Conservation (phyloP, 2,888 invertebrate genomes). For the Apodemia duryi region DNA sequence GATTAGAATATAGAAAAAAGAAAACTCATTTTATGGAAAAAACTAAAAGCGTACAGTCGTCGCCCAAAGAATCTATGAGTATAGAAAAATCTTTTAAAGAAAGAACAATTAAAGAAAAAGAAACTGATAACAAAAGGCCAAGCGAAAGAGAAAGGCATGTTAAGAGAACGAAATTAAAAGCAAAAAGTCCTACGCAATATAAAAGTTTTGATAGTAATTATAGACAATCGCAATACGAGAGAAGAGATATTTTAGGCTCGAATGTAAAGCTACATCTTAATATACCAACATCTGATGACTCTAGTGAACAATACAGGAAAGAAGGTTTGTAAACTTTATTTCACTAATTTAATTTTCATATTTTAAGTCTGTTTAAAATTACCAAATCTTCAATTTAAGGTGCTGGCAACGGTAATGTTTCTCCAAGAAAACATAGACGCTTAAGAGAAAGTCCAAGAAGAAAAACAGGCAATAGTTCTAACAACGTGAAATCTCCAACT, state of each 20-base stretch:
- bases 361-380: background rate
- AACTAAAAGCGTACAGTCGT: slow-evolving; percentile 61
- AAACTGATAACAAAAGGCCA: slow-evolving; percentile 58
- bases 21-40: slow-evolving; percentile 73
- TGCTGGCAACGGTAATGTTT: slow-evolving; percentile 67
- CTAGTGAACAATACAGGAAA: slow-evolving; percentile 77
- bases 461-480: slow-evolving; percentile 78
- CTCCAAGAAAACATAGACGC: slow-evolving; percentile 81
- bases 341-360: background rate
- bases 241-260: slow-evolving; percentile 69
- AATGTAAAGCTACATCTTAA: slow-evolving; percentile 76
- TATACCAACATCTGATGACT: slow-evolving; percentile 81
- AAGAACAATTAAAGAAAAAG: slow-evolving; percentile 59
- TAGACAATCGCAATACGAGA: slow-evolving; percentile 62
- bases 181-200: slow-evolving; percentile 70
- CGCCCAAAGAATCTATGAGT: slow-evolving; percentile 62
- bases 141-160: slow-evolving; percentile 68
- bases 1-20: slow-evolving; percentile 58
- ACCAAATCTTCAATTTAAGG: slow-evolving; percentile 38
- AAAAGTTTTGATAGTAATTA: slow-evolving; percentile 56
- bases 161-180: slow-evolving; percentile 70
- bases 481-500: slow-evolving; percentile 77
- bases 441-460: slow-evolving; percentile 82
- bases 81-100: slow-evolving; percentile 65
- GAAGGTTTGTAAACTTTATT: slow-evolving; percentile 46